phyloP scores from a whole-genome alignment of 2,797 vertebrate genomes.

The Tolypeutes matacus region DNA sequence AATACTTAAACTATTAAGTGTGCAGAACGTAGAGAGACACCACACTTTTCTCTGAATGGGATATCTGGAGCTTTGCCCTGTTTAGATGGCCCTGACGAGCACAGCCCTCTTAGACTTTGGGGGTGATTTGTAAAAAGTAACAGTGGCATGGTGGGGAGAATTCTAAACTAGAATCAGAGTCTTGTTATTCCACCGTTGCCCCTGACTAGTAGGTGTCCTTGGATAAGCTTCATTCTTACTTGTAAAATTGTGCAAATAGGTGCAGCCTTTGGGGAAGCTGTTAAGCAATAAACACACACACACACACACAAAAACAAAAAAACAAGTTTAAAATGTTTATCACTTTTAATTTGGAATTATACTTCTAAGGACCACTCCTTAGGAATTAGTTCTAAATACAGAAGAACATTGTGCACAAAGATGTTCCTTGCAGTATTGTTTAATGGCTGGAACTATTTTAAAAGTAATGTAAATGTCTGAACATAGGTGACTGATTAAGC shows the following conservation, averaged over 20 bases:
- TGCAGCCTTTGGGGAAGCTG: neutral
- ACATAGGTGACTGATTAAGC: neutral
- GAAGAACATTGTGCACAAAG: neutral
- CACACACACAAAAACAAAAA: too few relatives aligned
- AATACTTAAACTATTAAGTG: neutral
- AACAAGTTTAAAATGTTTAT: neutral
- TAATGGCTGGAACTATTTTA: slow-evolving; percentile 17
- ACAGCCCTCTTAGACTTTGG: neutral
- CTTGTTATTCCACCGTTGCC: neutral
- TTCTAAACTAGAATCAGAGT: neutral
- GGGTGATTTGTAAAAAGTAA: neutral
- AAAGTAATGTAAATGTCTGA: neutral
- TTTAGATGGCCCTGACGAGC: neutral
- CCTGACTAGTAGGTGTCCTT: neutral
- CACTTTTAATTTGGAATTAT: neutral
- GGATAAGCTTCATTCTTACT: neutral
- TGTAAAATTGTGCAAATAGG: neutral
- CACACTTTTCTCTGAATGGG: neutral
- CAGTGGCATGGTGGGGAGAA: neutral
- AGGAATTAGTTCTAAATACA: slow-evolving; percentile 27
- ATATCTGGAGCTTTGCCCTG: neutral
- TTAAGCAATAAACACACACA: neutral
- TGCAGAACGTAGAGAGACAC: neutral
- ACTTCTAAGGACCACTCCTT: neutral
- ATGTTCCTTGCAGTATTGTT: neutral